Evolutionary conservation across 2,797 vertebrate genomes (phyloP), one percentile per base, ranked within the genome.

Genomic region (Rhinatrema bivittatum): DNA sequence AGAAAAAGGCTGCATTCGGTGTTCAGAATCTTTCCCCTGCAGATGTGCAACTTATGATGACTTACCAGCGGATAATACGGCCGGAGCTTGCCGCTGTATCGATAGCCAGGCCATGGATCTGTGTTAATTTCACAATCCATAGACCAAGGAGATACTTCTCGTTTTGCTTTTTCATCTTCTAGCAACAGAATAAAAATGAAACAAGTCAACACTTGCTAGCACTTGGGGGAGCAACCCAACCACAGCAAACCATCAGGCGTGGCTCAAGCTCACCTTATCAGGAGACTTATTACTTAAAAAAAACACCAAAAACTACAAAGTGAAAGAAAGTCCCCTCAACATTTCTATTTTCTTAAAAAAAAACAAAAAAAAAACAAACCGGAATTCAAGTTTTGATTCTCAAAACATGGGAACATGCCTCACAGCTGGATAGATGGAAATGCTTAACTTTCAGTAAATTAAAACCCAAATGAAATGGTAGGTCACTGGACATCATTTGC

Each of bases 41-140:
- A n/a, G n/a, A n/a, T n/a, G n/a, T n/a, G n/a, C n/a, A n/a, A n/a
- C n/a, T n/a, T n/a, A n/a, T n/a, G n/a, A n/a, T 5, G 35, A 63
- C 67, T 79, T 79, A 98, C 95, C 84, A 98, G 73, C n/a, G 96
- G 96, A 53, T 98, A 99, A 68, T 98, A 70, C 20, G 96, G 95
- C 39, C 78, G 86, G 45, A 99, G 89, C 79, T 92, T 95, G 21
- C 95, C 95, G 21, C 93, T 94, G 34, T 89, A 99, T 31, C 93
- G 85, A 76, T 99, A 99, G 25, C 94, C 94, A 29, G 88, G 84
- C 96, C 96, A 99, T 3, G 96, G 96, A 60, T 99, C 94, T 56
- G 90, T 99, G 74, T 95, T 96, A 45, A 88, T 42, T 7, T 97
- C 91, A 5, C 86, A 90, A 70, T 94, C 93, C 46, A 91, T 60